phyloP scores from a whole-genome alignment of 2,113 vertebrate genomes.

The Gopherus flavomarginatus region DNA sequence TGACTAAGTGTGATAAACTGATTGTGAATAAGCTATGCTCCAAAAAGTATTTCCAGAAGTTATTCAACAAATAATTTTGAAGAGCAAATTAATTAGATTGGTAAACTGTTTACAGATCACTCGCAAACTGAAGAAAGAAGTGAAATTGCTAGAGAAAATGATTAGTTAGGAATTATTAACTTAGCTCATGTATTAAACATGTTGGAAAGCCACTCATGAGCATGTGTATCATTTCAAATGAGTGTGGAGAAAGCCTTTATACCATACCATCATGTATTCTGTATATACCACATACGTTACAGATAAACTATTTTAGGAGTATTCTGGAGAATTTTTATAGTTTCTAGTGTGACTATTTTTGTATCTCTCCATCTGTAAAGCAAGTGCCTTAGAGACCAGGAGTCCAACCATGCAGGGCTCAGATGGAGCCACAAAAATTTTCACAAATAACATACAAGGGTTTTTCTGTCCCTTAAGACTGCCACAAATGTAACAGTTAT shows the following conservation, averaged over 20 bases:
- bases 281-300: too few relatives aligned
- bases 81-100: neutral
- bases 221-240: neutral
- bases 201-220: neutral
- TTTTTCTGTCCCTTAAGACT: neutral
- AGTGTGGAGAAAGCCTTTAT: neutral
- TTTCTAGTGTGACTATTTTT: neutral
- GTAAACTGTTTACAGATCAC: neutral
- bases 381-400: neutral
- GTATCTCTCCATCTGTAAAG: neutral
- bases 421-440: neutral
- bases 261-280: neutral
- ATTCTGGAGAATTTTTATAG: neutral
- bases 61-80: neutral
- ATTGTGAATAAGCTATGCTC: neutral
- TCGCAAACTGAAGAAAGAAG: neutral
- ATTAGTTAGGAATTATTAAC: neutral
- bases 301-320: neutral
- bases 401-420: neutral
- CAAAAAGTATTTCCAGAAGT: neutral
- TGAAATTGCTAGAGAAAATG: fast-evolving
- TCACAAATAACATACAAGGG: neutral
- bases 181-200: neutral
- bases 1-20: neutral
- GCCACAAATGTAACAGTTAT: neutral